Evolutionary conservation across 2,888 invertebrate species (phyloP).

Genomic region (Drosophila formosana): DNA sequence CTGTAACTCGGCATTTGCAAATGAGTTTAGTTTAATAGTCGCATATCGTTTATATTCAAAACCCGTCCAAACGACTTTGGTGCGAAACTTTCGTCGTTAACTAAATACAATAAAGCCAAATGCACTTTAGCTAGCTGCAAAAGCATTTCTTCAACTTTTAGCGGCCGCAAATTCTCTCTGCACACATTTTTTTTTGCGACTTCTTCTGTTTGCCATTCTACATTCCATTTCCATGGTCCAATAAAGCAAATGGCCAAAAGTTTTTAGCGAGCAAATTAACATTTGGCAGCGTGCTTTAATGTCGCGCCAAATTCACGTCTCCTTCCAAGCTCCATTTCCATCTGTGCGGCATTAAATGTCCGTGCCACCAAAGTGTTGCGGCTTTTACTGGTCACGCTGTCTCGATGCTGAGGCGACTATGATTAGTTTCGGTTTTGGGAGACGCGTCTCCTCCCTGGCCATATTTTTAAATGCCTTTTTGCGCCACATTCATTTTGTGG

Average conservation of each 20-base stretch:
- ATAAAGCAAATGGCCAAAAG: slow-evolving; percentile 66
- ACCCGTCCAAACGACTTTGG: not conserved
- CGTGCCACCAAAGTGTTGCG: slow-evolving; percentile 53
- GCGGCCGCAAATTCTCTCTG: slow-evolving; percentile 14
- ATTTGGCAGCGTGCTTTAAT: slow-evolving; percentile 48
- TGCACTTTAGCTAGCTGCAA: slow-evolving; percentile 15
- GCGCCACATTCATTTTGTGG: slow-evolving; percentile 49
- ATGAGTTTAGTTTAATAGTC: not conserved
- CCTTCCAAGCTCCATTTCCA: not conserved
- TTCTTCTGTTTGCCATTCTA: not conserved
- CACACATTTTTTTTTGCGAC: not conserved
- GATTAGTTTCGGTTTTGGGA: slow-evolving; percentile 61
- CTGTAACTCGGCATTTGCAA: not conserved
- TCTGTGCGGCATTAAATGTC: slow-evolving; percentile 27
- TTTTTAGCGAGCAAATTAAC: slow-evolving; percentile 62
- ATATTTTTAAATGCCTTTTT: slow-evolving; percentile 47
- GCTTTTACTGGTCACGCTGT: slow-evolving; percentile 30
- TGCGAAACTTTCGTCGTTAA: slow-evolving; percentile 25
- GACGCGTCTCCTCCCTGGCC: slow-evolving; percentile 5
- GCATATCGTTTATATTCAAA: slow-evolving; percentile 3
- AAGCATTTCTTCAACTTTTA: slow-evolving; percentile 22
- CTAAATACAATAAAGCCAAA: slow-evolving; percentile 18
- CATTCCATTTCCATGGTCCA: slow-evolving; percentile 38
- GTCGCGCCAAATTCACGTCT: slow-evolving; percentile 14
- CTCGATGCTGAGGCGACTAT: slow-evolving; percentile 33